These are phyloP conservation scores for Drosophila ohnishii DNA, from an alignment of 1,140 invertebrate genomes.

Conservation along the genomic window DNA sequence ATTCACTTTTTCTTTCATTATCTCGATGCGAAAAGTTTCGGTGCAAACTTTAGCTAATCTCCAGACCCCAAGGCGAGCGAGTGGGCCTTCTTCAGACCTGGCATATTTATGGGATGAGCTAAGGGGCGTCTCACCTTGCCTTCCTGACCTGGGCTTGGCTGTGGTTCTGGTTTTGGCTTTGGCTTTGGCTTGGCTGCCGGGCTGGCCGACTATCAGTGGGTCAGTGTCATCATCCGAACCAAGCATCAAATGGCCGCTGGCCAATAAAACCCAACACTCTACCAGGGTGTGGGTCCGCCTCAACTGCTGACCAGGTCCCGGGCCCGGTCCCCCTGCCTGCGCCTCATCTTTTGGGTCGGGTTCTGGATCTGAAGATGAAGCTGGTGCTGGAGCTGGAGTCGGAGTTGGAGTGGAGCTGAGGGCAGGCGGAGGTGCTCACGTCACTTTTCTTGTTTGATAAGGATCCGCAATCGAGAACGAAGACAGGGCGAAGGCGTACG, in stretches of 20 bases:
- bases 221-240: slow-evolving; percentile 58
- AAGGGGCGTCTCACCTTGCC: slow-evolving; percentile 48
- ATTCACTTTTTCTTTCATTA: slow-evolving; percentile 46
- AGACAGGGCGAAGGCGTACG: slow-evolving; percentile 69
- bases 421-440: slow-evolving; percentile 63
- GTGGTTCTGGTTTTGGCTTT: slow-evolving; percentile 3
- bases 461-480: slow-evolving; percentile 74
- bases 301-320: slow-evolving; percentile 11
- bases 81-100: slow-evolving; percentile 1
- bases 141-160: slow-evolving; percentile 51
- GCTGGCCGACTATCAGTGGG: slow-evolving; percentile 55
- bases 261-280: slow-evolving; percentile 59
- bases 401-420: slow-evolving; percentile 3
- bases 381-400: background rate
- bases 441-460: slow-evolving; percentile 81
- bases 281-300: slow-evolving; percentile 40
- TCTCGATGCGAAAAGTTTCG: slow-evolving; percentile 39
- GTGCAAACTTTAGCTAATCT: slow-evolving; percentile 38
- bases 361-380: background rate
- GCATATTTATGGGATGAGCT: slow-evolving; percentile 56
- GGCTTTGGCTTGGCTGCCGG: background rate
- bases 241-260: slow-evolving; percentile 46
- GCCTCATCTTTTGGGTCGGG: slow-evolving; percentile 62
- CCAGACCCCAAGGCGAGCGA: slow-evolving; percentile 26
- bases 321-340: slow-evolving; percentile 6